These are phyloP conservation scores for Hermetia illucens DNA, from an alignment of 1,140 invertebrate genomes.

Conservation along the genomic window DNA sequence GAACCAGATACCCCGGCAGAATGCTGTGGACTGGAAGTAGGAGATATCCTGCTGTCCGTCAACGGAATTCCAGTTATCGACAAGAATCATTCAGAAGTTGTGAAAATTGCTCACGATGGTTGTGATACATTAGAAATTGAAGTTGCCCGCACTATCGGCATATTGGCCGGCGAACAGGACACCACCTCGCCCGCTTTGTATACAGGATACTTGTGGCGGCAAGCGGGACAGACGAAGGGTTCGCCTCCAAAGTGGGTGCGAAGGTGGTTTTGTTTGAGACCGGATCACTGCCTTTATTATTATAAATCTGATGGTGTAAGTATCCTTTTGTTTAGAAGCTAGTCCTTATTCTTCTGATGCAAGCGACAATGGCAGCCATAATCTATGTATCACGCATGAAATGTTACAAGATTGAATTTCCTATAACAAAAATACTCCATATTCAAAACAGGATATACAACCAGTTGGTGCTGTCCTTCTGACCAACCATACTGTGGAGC, in stretches of 20 bases:
- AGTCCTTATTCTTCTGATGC: too few relatives aligned
- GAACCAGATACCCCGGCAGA: slow-evolving; percentile 84
- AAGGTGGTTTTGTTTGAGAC: slow-evolving; percentile 79
- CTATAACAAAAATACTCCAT: neutral
- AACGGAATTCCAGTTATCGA: slow-evolving; percentile 85
- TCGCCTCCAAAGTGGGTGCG: slow-evolving; percentile 64
- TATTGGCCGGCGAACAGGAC: slow-evolving; percentile 47
- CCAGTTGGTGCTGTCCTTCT: slow-evolving; percentile 81
- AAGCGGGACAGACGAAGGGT: slow-evolving; percentile 39
- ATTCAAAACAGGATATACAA: slow-evolving; percentile 55
- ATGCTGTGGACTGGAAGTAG: slow-evolving; percentile 78
- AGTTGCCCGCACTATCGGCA: slow-evolving; percentile 71
- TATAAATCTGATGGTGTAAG: slow-evolving; percentile 79
- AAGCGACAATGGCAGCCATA: too few relatives aligned
- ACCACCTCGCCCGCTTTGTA: slow-evolving; percentile 47
- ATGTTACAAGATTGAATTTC: too few relatives aligned
- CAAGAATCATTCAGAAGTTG: slow-evolving; percentile 87
- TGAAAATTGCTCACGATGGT: slow-evolving; percentile 79
- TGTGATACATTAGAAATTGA: slow-evolving; percentile 73
- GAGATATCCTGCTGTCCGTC: slow-evolving; percentile 84
- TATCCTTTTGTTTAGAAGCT: slow-evolving; percentile 7
- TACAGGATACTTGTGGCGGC: slow-evolving; percentile 67
- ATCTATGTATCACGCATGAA: too few relatives aligned
- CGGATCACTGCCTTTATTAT: slow-evolving; percentile 89
- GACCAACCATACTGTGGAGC: slow-evolving; percentile 61